Evolutionary conservation across 2,888 invertebrate species (phyloP).

Genomic region (Tipula confusa): DNA sequence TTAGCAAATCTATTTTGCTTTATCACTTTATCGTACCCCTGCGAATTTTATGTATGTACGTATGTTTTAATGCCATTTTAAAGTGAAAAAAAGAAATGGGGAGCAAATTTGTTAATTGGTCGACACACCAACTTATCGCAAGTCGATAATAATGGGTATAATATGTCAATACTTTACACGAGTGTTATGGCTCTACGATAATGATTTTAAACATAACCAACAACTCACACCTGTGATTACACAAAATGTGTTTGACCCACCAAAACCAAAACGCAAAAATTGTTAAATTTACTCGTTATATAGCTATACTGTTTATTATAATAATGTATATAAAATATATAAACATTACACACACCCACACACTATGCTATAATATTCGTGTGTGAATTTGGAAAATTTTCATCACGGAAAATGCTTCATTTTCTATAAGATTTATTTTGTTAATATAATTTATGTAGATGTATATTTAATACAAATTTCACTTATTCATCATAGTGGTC

Average conservation of each 20-base stretch:
- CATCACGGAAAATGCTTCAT: neutral
- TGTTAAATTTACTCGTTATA: neutral
- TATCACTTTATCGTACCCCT: conserved; percentile 3
- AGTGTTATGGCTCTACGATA: too few relatives aligned
- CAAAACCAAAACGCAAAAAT: neutral
- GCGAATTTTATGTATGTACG: neutral
- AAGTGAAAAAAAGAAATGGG: neutral
- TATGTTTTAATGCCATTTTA: neutral
- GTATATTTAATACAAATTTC: neutral
- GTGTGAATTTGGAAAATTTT: neutral
- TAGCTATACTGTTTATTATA: neutral
- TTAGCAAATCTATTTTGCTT: conserved; percentile 3
- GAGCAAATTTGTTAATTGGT: neutral
- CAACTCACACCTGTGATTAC: neutral
- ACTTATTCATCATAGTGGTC: neutral
- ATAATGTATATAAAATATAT: too few relatives aligned
- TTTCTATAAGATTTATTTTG: neutral
- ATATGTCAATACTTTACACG: neutral
- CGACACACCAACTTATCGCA: neutral
- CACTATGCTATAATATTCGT: neutral
- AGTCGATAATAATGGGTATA: neutral
- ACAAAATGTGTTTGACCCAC: neutral
- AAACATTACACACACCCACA: neutral
- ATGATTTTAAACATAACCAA: neutral
- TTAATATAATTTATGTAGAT: neutral